Base-by-base conservation (phyloP, 2,888 invertebrate species). In the Gryllus longicercus region DNA sequence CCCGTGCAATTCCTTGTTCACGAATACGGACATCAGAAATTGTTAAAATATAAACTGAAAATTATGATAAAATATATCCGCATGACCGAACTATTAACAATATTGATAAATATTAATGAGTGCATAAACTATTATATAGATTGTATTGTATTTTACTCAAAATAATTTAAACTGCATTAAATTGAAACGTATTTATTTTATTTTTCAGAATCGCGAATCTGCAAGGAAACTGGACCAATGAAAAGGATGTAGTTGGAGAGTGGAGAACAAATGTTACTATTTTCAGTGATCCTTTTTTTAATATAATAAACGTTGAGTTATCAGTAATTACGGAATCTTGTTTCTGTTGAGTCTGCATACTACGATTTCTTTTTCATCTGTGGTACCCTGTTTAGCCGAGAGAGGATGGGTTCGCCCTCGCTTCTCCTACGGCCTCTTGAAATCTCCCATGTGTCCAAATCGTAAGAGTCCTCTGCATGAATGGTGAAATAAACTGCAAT, bases 141-240 rank as follows among this genome's bases (percentile, higher is more conserved):
- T 38, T 8, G 8, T 38, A 38, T 38, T 38, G 38, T 38, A 38
- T 38, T 38, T 38, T 38, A 38, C 38, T 38, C 38, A 8, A 38
- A 38, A 2, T 38, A 38, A 38, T 8, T 0, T 38, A 38, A 38
- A 38, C 8, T 38, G 8, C 38, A 38, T 38, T 38, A 8, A 38
- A 38, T 38, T 38, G 8, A 38, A 38, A 8, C 0, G 8, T 38
- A 38, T 38, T 38, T 38, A 8, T 79, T 74, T 79, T 23, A 25
- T 74, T 79, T 79, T 79, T 14, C 79, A 79, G 79, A 79, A 79
- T n/a, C 75, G 76, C 51, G 79, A 25, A 38, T 79, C 79, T 51
- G 75, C 49, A 51, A 79, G 51, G 51, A 78, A 78, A 51, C 16
- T 78, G 78, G 51, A 18, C 63, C n/a, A 63, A 76, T 49, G 23